Base-by-base conservation (phyloP, 2,113 vertebrate species). In the Corythaeola cristata region DNA sequence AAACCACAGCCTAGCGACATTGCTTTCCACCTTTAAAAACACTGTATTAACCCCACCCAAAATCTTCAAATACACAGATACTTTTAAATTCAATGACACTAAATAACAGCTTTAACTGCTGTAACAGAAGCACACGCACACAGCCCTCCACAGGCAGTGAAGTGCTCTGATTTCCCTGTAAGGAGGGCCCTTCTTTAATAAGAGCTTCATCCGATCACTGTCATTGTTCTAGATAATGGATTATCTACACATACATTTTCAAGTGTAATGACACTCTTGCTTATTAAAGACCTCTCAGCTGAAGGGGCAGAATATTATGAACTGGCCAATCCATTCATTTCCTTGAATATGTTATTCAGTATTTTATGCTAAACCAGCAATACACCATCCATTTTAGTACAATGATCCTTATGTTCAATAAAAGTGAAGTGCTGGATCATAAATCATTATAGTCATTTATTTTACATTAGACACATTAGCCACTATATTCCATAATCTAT, bases 331-430 rank as follows among this genome's bases (percentile, higher is more conserved):
- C 97, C 98, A 98, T 98, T 98, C 98, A 98, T 98, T 98, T 98
- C 98, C 98, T 97, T 97, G 98, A 98, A 98, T 98, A 98, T 97
- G 98, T 98, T 98, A 98, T 98, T 98, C 98, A 98, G 97, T 98
- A 98, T 98, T 98, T 98, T 98, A 98, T 98, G 98, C 98, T 98
- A 98, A 98, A 98, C 97, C 98, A 98, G 98, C 98, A 98, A 98
- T 98, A 98, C 97, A 97, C 98, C 98, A 98, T 98, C 98, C 98
- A 98, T 98, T 98, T 98, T 98, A 98, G 98, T 98, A 98, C 98
- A 98, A 98, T 98, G 98, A 98, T 98, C 98, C 98, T 98, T 98
- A 98, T 98, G 98, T 98, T 98, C 98, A 98, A 98, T 98, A 98
- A 98, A 98, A 98, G 94, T 98, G 98, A 98, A 98, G 98, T 98